Evolutionary conservation across 2,113 vertebrate species (phyloP), one percentile per base, ranked within the genome.

Genomic region (Anhinga rufa): DNA sequence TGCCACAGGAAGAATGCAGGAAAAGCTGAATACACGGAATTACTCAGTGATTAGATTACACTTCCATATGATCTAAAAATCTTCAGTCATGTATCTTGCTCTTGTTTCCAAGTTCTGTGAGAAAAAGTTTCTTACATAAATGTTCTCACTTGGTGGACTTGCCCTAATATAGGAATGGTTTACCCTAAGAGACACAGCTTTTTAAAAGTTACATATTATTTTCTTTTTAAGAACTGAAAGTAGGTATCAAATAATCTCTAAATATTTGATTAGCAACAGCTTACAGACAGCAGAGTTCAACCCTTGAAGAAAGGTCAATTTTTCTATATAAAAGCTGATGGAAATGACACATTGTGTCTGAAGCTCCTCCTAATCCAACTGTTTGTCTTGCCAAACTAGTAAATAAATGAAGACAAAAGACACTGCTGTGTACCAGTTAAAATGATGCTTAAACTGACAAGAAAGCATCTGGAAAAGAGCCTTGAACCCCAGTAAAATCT

Each of bases 191-290:
- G 72, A 72, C 32, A 89, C 18, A 65, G 34, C 40, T 78, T 19
- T 82, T 68, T 32, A 87, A 78, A 91, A 77, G 57, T n/a, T 55
- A 48, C 2, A 4, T 7, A 38, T 21, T 28, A 65, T 65, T 90
- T 78, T 79, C 82, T 91, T 46, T 54, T 34, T 62, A 57, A 48
- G 57, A 95, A 84, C 31, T 84, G 51, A 77, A 97, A 97, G 71
- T 9, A 69, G 88, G 66, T 91, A 96, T 89, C 75, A 78, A 88
- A 48, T 8, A 85, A 94, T 93, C 68, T 92, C 91, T 97, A 97
- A 97, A 96, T 96, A 95, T 97, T 97, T 97, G 92, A 97, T 96
- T 93, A 94, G 76, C 75, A 90, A 46, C 31, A 96, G 88, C 79
- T 94, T 88, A 85, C 48, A 80, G n/a, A 38, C 52, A 91, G 52